Conservation (phyloP, 2,797 vertebrate species). For the Etheostoma perlongum region DNA sequence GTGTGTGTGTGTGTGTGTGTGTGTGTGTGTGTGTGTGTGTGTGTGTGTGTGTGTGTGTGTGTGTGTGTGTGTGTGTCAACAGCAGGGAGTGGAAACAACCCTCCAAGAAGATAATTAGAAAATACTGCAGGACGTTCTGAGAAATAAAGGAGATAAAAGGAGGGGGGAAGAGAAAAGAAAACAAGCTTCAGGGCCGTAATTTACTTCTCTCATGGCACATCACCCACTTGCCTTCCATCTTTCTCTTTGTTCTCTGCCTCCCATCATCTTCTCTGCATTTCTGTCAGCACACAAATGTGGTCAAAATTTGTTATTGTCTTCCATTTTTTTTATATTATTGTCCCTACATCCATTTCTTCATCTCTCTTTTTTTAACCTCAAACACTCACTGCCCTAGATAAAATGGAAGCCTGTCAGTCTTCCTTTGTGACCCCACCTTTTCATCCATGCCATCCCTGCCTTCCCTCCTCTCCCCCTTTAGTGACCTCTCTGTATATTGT, state of each 20-base stretch:
- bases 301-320: conserved; percentile 24
- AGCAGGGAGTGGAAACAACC: conserved; percentile 44
- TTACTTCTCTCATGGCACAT: conserved; percentile 67
- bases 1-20: conserved; percentile 7
- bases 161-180: conserved; percentile 22
- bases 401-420: conserved; percentile 62
- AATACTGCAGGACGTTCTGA: conserved; percentile 64
- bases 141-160: conserved; percentile 33
- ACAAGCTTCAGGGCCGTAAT: conserved; percentile 73
- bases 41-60: conserved; percentile 7
- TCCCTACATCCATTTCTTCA: conserved; percentile 26
- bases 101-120: conserved; percentile 60
- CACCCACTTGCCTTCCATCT: conserved; percentile 41
- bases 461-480: conserved; percentile 10
- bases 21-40: neutral
- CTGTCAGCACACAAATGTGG: conserved; percentile 15
- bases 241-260: conserved; percentile 57
- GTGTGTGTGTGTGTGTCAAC: conserved; percentile 24
- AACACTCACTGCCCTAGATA: conserved; percentile 54
- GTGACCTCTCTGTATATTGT: conserved; percentile 36
- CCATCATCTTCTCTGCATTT: conserved; percentile 46
- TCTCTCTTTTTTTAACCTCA: conserved; percentile 36
- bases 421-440: conserved; percentile 53
- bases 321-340: conserved; percentile 12
- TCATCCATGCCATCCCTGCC: neutral